Base-by-base conservation (phyloP, 2,113 vertebrate species). In the Muntiacus reevesi region DNA sequence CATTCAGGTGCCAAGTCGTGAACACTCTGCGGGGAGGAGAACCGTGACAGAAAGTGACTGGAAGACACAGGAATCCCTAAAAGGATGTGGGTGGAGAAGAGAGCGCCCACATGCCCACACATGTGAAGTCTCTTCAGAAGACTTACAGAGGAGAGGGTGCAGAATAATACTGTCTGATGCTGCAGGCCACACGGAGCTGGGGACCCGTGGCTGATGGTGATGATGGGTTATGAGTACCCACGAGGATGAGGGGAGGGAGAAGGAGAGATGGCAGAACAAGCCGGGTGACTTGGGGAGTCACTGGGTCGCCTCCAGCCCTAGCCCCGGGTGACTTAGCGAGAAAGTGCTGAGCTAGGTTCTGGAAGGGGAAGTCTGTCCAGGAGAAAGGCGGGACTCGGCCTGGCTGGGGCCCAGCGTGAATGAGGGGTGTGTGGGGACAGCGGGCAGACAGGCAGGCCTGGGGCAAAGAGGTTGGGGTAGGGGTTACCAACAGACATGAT, bases 21-120 rank as follows among this genome's bases (percentile, higher is more conserved):
- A 90, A 76, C 27, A 3, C n/a, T 23, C 30, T 16, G 3, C 4
- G 43, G 28, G 71, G 28, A 79, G 59, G 33, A 89, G 74, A 52
- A 27, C 3, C 0, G 25, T 3, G 1, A 19, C 10, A 12, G 47
- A 89, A 86, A 45, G 27, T 30, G 74, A 21, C 52, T 14, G 33
- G 82, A 33, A 67, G 47, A 52, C 17, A 28, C 11, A 43, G 27
- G 79, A 43, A 67, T 33, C 45, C 62, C 76, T 55, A 13, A 2
- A 21, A 11, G 50, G 6, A 1, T 3, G 15, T 3, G 43, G n/a
- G 54, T 2, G 19, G 52, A 82, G 71, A 50, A 28, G 40, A 79
- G 9, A 30, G 14, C 0, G 13, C 81, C 54, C 0, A 1, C 0
- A 0, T 36, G 55, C n/a, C 60, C 23, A 0, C 3, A 4, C 43